Evolutionary conservation across 1,140 invertebrate species (phyloP).

Genomic region (Zaprionus taronus): DNA sequence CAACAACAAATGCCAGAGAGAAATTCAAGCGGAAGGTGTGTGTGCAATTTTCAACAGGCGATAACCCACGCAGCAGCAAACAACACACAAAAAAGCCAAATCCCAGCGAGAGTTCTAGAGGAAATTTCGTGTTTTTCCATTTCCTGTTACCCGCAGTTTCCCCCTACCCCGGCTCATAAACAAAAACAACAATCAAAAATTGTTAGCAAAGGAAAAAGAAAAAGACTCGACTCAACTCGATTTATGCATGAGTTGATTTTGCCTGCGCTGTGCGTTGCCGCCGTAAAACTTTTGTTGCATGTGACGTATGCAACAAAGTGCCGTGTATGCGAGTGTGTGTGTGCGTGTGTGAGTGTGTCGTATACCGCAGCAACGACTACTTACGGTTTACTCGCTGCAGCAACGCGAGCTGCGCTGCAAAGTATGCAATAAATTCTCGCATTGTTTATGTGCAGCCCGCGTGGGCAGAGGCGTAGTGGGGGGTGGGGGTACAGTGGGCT

Average conservation of each 20-base stretch:
- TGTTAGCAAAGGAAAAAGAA: conserved; percentile 25
- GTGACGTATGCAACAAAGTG: conserved; percentile 76
- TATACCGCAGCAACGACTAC: conserved; percentile 46
- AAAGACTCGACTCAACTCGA: conserved; percentile 23
- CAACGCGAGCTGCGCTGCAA: conserved; percentile 63
- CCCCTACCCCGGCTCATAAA: neutral
- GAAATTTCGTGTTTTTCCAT: conserved; percentile 12
- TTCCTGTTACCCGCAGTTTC: neutral
- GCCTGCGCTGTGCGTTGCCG: conserved; percentile 23
- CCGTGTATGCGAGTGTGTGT: conserved; percentile 29
- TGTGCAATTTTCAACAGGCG: conserved; percentile 58
- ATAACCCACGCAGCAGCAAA: conserved; percentile 7
- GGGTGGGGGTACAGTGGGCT: conserved; percentile 10
- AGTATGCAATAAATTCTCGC: conserved; percentile 82
- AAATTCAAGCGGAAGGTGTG: conserved; percentile 47
- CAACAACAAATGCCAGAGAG: conserved; percentile 31
- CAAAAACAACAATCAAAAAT: conserved; percentile 11
- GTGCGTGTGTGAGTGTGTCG: conserved; percentile 36
- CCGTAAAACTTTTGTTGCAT: conserved; percentile 67
- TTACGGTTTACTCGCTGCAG: conserved; percentile 66
- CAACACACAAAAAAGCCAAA: conserved; percentile 30
- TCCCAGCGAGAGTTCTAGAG: conserved; percentile 58
- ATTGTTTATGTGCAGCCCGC: conserved; percentile 78
- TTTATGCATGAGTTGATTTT: conserved; percentile 66
- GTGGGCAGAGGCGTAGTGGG: neutral